phyloP scores from a whole-genome alignment of 1,140 invertebrate genomes.

The Papilio polytes region DNA sequence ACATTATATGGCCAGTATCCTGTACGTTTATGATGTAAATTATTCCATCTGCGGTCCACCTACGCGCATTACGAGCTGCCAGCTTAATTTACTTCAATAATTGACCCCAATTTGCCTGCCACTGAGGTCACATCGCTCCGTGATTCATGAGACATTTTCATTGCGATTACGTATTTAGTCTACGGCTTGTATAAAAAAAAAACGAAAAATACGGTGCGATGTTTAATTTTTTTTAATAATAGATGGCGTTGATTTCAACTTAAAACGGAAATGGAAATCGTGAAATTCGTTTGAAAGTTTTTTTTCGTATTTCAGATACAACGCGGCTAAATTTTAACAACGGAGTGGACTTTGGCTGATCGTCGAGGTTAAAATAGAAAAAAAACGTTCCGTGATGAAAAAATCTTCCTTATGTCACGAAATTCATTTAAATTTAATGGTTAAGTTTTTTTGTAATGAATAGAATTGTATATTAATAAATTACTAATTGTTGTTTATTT shows the following conservation, averaged over 20 bases:
- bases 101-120: conserved; percentile 67
- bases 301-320: no score
- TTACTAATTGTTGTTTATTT: no score
- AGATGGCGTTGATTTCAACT: not conserved
- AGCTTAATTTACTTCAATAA: conserved; percentile 68
- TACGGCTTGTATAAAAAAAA: conserved; percentile 39
- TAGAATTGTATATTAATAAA: no score
- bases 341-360: no score
- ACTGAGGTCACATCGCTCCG: conserved; percentile 56
- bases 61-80: conserved; percentile 61
- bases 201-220: not conserved
- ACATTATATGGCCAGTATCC: conserved; percentile 25
- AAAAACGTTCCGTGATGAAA: no score
- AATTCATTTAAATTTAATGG: no score
- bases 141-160: conserved; percentile 58
- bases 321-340: no score
- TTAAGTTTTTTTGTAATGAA: no score
- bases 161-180: conserved; percentile 45
- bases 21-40: conserved; percentile 36
- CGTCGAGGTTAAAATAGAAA: no score
- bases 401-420: no score
- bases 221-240: not conserved
- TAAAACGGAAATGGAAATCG: no score
- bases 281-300: no score
- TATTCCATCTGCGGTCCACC: conserved; percentile 59